Base-by-base conservation (phyloP, 2,888 invertebrate genomes). In the Muschampia plurimacula region DNA sequence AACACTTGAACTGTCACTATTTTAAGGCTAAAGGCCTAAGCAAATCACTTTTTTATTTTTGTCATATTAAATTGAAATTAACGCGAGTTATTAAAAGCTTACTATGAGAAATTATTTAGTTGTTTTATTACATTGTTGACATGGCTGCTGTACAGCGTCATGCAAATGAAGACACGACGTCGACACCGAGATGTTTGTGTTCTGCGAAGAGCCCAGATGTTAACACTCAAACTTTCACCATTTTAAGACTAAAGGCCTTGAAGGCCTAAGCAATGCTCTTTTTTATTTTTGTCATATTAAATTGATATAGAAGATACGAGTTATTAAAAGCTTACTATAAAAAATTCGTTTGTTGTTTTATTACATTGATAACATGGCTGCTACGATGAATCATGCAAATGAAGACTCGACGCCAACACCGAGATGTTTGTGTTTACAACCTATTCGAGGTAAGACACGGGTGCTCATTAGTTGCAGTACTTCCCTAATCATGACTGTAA, bases 101-200 rank as follows among this genome's bases (percentile, higher is more conserved):
- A 1, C 2, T 12, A 12, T 8, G 9, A 9, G 41, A 9, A 9
- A 8, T 41, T 2, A 2, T 8, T 41, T 41, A 1, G 41, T 41
- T 9, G 7, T 41, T 9, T 41, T 9, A 9, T 41, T 41, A 85
- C 85, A 86, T 84, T 83, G 88, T 86, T 82, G 80, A 83, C 84
- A 82, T 75, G 84, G 83, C 77, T 81, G 85, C 78, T 80, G 84
- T 81, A 79, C 82, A 82, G 85, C 84, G 86, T 86, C 87, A 93
- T 93, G 92, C 88, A 92, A 93, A 93, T 92, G 88, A 89, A 88
- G 90, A 89, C 90, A 89, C 87, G 89, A 87, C 82, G 85, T 83
- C 86, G 84, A 84, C 87, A 84, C 80, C 84, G 65, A 57, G 57
- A 28, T 57, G 12, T 57, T 57, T 57, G 57, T 57, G 57, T 28